phyloP scores from a whole-genome alignment of 2,888 invertebrate species.

The Nomada goodeniana region DNA sequence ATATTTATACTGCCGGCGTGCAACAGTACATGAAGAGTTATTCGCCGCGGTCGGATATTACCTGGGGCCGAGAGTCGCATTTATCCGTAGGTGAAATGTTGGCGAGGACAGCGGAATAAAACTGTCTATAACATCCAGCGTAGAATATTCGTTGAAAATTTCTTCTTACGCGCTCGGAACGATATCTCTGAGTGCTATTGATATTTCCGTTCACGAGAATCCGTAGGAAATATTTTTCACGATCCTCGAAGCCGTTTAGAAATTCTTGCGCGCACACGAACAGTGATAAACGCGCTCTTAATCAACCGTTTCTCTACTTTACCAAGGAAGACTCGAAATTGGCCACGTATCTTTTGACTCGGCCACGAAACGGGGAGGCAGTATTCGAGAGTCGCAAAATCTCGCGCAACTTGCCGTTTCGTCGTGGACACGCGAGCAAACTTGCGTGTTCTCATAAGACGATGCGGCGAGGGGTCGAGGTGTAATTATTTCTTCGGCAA shows the following conservation, averaged over 20 bases:
- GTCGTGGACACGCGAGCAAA: conserved; percentile 1
- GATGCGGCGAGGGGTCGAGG: conserved; percentile 15
- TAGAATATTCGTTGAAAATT: too few relatives aligned
- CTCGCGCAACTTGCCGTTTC: not conserved
- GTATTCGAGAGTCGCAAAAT: not conserved
- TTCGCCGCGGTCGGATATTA: not conserved
- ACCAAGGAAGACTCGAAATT: not conserved
- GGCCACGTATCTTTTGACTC: not conserved
- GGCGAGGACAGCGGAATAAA: too few relatives aligned
- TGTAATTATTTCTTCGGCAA: conserved; percentile 73
- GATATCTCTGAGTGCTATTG: too few relatives aligned
- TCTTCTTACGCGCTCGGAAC: too few relatives aligned
- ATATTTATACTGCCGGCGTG: conserved; percentile 11
- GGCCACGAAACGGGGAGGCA: not conserved
- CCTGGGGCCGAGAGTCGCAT: not conserved
- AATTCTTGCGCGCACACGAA: too few relatives aligned
- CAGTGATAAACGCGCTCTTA: too few relatives aligned
- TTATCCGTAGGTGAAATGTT: too few relatives aligned
- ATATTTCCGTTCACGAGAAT: too few relatives aligned
- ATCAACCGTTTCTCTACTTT: not conserved
- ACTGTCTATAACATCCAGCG: too few relatives aligned
- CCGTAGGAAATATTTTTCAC: too few relatives aligned
- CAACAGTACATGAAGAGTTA: not conserved
- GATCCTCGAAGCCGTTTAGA: too few relatives aligned
- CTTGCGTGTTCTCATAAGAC: conserved; percentile 7